Percentiles rank a stretch among this genome's conserved stretches.
These are phyloP conservation scores for Anolis carolinensis DNA, from an alignment of 2,113 vertebrate species.

Conservation along the genomic window DNA sequence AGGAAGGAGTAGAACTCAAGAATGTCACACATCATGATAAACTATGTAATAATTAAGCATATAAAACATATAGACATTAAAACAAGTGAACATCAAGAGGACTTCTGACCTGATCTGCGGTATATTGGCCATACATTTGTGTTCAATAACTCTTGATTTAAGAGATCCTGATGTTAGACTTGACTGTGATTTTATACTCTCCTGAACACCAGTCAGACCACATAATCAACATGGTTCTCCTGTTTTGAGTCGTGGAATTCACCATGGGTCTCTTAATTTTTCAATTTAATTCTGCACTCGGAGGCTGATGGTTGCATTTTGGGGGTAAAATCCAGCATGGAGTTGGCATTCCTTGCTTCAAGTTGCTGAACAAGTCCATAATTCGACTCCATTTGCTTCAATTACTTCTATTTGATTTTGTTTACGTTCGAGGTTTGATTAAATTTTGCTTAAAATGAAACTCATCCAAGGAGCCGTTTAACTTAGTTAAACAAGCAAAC, in stretches of 20 bases:
- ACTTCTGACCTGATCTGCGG: too few species aligned
- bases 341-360: not conserved
- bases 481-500: conserved; percentile 42
- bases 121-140: too few species aligned
- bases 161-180: too few species aligned
- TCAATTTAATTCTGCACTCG: too few species aligned
- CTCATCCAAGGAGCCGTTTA: conserved; percentile 38
- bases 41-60: too few species aligned
- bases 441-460: conserved; percentile 36
- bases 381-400: conserved; percentile 30
- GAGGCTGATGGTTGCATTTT: not conserved
- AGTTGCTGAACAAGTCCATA: conserved; percentile 23
- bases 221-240: not conserved
- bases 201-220: too few species aligned
- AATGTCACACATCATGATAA: too few species aligned
- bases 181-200: too few species aligned
- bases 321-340: not conserved
- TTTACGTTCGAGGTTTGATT: conserved; percentile 34
- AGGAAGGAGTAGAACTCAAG: too few species aligned
- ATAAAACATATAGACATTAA: too few species aligned
- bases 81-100: too few species aligned
- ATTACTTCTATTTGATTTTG: conserved; percentile 35
- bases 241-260: not conserved
- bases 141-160: too few species aligned
- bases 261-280: not conserved